Base-by-base conservation (phyloP, 2,888 invertebrate species). In the Caenorhabditis angaria region DNA sequence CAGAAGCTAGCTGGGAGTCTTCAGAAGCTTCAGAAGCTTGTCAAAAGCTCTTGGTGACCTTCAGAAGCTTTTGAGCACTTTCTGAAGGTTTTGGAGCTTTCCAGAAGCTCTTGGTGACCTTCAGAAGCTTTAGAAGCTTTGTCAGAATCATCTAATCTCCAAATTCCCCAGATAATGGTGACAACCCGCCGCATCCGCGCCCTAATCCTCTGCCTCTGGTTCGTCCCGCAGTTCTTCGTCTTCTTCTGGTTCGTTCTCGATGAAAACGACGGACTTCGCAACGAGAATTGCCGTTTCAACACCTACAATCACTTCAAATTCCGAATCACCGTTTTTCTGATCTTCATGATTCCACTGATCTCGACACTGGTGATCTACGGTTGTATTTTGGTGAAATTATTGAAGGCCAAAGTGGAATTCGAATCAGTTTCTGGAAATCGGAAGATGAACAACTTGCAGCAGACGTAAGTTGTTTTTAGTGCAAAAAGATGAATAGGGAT, bases 241-340 rank as follows among this genome's bases (percentile, higher is more conserved):
- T 69, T 74, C 28, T 64, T 71, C 20, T 85, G 75, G 75, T 80
- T 84, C 65, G 53, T 82, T 41, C 73, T 75, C 3, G 65, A 77
- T 24, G 77, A 78, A 47, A 63, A 80, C 28, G 84, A 84, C 48
- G 84, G 84, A 25, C 78, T 84, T 14, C 74, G 81, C 3, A 73
- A 81, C 18, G 73, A 77, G 27, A 65, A 71, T 25, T 85, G 85
- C 66, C 61, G 55, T 14, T 77, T 81, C 61, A 65, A 61, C n/a
- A 84, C 84, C 80, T 85, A 85, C 74, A 79, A 79, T 56, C 67
- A 78, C 28, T 80, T 85, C 63, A 83, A 83, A n/a, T 85, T 85
- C 67, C 72, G 81, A 32, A 70, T 80, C 50, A 77, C 78, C 10
- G 82, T 85, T 29, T 85, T 85, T 73, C 53, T 82, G 4, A 77